Conservation (phyloP, 2,888 invertebrate genomes). For the Cantharis rustica region DNA sequence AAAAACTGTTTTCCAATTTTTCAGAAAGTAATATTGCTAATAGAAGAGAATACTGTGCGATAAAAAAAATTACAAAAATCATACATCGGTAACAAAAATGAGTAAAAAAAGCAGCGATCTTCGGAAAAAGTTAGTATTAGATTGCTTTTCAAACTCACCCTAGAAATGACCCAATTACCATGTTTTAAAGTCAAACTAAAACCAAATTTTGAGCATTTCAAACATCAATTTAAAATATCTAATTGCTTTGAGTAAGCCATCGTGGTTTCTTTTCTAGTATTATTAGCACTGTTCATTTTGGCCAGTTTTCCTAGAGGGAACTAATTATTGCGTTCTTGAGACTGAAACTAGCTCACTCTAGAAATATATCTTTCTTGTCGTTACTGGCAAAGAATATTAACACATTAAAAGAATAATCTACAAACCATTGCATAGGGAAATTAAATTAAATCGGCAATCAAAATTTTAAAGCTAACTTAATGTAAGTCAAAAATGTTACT, state of each 20-base stretch:
- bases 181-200: background rate
- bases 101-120: too few species aligned
- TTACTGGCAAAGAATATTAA: background rate
- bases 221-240: background rate
- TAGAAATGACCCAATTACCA: background rate
- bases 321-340: background rate
- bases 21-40: background rate
- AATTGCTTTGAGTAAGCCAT: background rate
- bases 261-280: background rate
- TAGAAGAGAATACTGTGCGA: background rate
- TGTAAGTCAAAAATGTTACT: background rate
- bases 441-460: background rate
- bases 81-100: background rate
- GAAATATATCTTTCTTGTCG: background rate
- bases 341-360: background rate
- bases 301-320: too few species aligned
- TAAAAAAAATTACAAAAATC: background rate
- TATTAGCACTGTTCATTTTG: background rate
- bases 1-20: background rate
- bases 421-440: background rate
- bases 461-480: background rate
- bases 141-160: background rate
- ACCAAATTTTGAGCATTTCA: background rate
- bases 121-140: too few species aligned
- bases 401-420: background rate